phyloP scores from a whole-genome alignment of 2,797 vertebrate genomes.

The Xyrichtys novacula region DNA sequence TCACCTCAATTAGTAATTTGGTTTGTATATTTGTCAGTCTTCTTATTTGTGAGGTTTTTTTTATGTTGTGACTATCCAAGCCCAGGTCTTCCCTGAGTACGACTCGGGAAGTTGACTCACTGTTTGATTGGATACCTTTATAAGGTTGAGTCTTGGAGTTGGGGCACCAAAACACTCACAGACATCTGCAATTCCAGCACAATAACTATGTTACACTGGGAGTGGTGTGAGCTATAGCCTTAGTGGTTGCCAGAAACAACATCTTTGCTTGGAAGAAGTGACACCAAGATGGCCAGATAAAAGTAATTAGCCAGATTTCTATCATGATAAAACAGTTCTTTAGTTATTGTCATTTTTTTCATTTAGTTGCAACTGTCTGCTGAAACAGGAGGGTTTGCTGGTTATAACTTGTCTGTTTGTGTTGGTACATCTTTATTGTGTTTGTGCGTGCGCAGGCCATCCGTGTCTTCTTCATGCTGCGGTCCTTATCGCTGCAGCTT shows the following conservation, averaged over 20 bases:
- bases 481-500: slow-evolving; percentile 92
- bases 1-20: too few relatives aligned
- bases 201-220: neutral
- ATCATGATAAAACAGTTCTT: neutral
- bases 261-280: neutral
- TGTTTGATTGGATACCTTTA: neutral
- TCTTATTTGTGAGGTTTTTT: too few relatives aligned
- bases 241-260: slow-evolving; percentile 5
- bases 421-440: too few relatives aligned
- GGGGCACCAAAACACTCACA: neutral
- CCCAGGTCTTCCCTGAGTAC: too few relatives aligned
- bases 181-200: neutral
- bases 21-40: too few relatives aligned
- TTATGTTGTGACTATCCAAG: too few relatives aligned
- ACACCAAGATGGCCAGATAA: neutral
- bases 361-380: neutral
- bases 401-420: neutral
- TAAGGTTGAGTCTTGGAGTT: neutral
- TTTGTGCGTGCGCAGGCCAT: slow-evolving; percentile 87
- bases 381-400: neutral
- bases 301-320: neutral
- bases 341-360: neutral
- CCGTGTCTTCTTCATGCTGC: slow-evolving; percentile 97
- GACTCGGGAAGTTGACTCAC: too few relatives aligned
- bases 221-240: neutral